Percentiles rank a stretch among this genome's conserved stretches.
phyloP scores from a whole-genome alignment of 2,113 vertebrate genomes.

The Puntigrus tetrazona region DNA sequence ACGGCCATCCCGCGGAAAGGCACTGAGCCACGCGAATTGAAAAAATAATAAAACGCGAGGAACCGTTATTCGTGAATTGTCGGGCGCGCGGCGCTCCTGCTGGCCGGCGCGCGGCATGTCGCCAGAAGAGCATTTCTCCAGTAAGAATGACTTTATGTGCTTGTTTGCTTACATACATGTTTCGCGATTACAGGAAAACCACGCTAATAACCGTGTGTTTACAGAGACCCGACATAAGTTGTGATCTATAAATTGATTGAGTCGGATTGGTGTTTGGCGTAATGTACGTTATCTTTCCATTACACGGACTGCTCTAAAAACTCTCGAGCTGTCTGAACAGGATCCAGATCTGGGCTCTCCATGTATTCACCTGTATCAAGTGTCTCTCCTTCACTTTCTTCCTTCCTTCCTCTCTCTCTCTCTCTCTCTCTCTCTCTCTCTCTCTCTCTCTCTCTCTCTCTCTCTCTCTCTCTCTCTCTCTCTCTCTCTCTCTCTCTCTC shows the following conservation, averaged over 20 bases:
- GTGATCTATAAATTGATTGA: neutral
- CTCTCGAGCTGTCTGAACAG: neutral
- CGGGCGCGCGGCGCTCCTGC: constrained; percentile 41
- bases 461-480: too few relatives aligned
- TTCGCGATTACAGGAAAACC: neutral
- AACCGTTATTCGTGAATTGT: constrained; percentile 42
- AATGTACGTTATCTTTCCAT: neutral
- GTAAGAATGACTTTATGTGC: constrained; percentile 64
- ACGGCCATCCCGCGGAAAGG: constrained; percentile 42
- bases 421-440: too few relatives aligned
- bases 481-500: constrained; percentile 6
- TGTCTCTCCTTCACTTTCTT: constrained; percentile 19
- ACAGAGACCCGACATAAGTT: neutral
- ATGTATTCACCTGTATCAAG: neutral
- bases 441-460: too few relatives aligned
- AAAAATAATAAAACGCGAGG: constrained; percentile 48
- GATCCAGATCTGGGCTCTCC: neutral
- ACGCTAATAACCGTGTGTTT: neutral
- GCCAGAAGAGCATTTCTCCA: constrained; percentile 72
- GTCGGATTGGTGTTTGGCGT: neutral
- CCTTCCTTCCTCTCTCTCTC: too few relatives aligned
- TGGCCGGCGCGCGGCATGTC: constrained; percentile 67
- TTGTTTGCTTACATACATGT: neutral
- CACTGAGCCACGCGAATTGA: constrained; percentile 52
- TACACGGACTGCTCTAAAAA: neutral